phyloP scores from a whole-genome alignment of 2,113 vertebrate species.

The Aldabrachelys gigantea region DNA sequence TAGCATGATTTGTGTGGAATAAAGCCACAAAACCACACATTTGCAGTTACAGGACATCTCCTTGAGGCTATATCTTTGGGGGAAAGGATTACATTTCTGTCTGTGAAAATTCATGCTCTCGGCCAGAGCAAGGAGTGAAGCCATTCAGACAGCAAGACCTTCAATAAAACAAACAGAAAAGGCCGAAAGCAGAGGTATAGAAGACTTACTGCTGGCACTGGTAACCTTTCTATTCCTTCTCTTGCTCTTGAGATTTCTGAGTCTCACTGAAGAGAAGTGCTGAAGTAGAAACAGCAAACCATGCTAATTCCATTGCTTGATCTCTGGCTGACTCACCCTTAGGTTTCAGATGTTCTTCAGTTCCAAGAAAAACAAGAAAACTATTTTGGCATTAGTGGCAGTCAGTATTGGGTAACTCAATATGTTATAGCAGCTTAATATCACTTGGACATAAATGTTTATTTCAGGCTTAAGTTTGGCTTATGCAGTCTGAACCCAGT shows the following conservation, averaged over 20 bases:
- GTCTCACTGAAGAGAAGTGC: background rate
- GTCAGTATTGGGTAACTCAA: background rate
- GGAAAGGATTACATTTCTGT: no score
- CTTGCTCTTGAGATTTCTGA: background rate
- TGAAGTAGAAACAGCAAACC: background rate
- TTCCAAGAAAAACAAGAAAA: background rate
- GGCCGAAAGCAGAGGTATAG: background rate
- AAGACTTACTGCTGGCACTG: background rate
- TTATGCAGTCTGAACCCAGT: no score
- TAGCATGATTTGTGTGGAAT: no score
- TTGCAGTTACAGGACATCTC: background rate
- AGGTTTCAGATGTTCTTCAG: background rate
- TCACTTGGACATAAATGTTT: background rate
- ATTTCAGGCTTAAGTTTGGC: background rate
- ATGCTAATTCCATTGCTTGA: background rate
- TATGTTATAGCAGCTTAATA: background rate
- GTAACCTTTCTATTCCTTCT: rapidly evolving
- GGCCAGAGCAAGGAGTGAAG: rapidly evolving
- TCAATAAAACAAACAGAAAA: no score
- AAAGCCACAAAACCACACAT: background rate
- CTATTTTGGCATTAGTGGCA: background rate
- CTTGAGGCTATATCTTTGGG: rapidly evolving
- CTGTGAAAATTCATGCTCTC: background rate
- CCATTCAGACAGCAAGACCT: background rate
- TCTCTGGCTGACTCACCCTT: background rate